phyloP scores from a whole-genome alignment of 2,888 invertebrate genomes.

The Cosmorhoe ocellata region DNA sequence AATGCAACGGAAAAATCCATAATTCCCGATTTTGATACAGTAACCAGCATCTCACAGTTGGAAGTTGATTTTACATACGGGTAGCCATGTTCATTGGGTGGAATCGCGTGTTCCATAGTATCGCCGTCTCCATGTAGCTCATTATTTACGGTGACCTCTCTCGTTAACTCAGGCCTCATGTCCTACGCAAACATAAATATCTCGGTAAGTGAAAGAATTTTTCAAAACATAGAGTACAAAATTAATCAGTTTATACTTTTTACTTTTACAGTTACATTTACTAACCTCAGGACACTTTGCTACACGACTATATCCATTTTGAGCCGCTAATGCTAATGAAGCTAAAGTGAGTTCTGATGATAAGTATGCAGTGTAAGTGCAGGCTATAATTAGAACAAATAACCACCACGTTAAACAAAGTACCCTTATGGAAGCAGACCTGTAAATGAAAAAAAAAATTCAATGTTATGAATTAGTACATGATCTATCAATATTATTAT shows the following conservation, averaged over 20 bases:
- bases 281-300: conserved; percentile 61
- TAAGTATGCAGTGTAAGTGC: conserved; percentile 98
- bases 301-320: conserved; percentile 62
- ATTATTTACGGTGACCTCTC: not conserved
- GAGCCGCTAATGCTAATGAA: conserved; percentile 92
- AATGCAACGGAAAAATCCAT: conserved; percentile 97
- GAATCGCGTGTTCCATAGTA: conserved; percentile 52
- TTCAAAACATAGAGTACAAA: not conserved
- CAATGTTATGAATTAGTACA: too few species aligned
- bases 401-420: conserved; percentile 99
- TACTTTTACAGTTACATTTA: not conserved
- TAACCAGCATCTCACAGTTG: conserved; percentile 95
- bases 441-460: conserved; percentile 33
- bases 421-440: conserved; percentile 94
- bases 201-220: not conserved
- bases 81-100: conserved; percentile 31
- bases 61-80: conserved; percentile 7
- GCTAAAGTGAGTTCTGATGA: conserved; percentile 97
- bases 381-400: conserved; percentile 97
- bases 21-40: conserved; percentile 85
- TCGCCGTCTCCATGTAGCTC: conserved; percentile 39
- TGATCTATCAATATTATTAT: too few species aligned
- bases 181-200: not conserved
- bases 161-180: not conserved
- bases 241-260: too few species aligned